These are phyloP conservation scores for Celastrina argiolus DNA, from an alignment of 2,888 invertebrate species.

Conservation along the genomic window DNA sequence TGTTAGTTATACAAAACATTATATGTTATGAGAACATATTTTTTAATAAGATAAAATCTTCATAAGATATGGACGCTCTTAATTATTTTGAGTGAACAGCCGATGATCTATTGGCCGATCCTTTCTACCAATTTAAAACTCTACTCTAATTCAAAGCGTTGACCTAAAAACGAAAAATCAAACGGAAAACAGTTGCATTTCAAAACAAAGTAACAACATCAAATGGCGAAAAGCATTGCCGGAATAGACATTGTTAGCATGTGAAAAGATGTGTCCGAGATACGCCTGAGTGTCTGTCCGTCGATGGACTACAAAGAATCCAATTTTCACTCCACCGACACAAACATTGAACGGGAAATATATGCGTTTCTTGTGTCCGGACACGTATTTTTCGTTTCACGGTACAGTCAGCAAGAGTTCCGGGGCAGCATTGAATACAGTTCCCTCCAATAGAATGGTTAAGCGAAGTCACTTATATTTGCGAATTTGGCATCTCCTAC, in stretches of 20 bases:
- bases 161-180: background rate
- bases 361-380: conserved; percentile 13
- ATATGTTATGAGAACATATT: background rate
- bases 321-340: conserved; percentile 21
- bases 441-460: background rate
- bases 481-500: background rate
- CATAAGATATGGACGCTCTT: no score
- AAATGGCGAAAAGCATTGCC: conserved; percentile 3
- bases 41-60: no score
- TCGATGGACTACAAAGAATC: conserved; percentile 20
- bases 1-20: background rate
- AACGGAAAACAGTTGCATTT: conserved; percentile 9
- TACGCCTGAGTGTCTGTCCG: background rate
- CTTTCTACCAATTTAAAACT: no score
- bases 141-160: background rate
- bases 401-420: conserved; percentile 11
- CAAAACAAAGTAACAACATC: conserved; percentile 7
- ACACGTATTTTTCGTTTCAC: conserved; percentile 11
- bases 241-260: conserved; percentile 20
- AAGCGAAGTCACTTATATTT: background rate
- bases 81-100: no score
- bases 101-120: no score
- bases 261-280: conserved; percentile 18
- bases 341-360: conserved; percentile 18
- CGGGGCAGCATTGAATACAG: background rate